A percentile compares a stretch with the other conserved stretches of the same genome.
Evolutionary conservation across 2,113 vertebrate genomes (phyloP).

Genomic region (Pteruthius melanotis): DNA sequence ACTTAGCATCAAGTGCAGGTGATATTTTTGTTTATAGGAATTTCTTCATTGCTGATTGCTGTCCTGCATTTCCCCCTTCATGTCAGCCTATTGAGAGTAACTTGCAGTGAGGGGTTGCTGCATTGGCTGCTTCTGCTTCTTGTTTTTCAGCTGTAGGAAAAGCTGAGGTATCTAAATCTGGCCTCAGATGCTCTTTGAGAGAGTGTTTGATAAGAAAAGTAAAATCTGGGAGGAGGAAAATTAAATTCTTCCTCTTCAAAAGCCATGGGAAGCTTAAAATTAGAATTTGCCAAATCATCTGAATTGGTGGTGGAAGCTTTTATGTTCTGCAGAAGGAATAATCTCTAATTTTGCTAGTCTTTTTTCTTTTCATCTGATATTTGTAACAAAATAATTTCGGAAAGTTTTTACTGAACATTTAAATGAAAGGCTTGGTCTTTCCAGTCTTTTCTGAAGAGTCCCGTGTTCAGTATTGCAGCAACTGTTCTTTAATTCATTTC

Average conservation of each 20-base stretch:
- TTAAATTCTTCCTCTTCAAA: background rate
- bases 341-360: background rate
- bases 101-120: background rate
- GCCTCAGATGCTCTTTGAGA: background rate
- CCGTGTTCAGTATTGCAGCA: background rate
- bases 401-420: background rate
- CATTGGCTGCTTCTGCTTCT: background rate
- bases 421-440: background rate
- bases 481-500: background rate
- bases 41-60: background rate
- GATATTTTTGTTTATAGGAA: background rate
- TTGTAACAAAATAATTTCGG: background rate
- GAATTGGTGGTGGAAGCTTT: background rate
- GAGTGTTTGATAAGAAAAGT: background rate
- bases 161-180: background rate
- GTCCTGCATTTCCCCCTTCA: background rate
- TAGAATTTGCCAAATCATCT: background rate
- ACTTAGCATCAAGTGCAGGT: accelerated
- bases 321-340: background rate
- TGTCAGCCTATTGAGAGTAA: background rate
- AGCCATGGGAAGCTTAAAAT: background rate
- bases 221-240: background rate
- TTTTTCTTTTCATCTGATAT: background rate
- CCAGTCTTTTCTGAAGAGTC: background rate
- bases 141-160: background rate